Base-by-base conservation (phyloP, 2,888 invertebrate genomes). In the Epinotia nisella region DNA sequence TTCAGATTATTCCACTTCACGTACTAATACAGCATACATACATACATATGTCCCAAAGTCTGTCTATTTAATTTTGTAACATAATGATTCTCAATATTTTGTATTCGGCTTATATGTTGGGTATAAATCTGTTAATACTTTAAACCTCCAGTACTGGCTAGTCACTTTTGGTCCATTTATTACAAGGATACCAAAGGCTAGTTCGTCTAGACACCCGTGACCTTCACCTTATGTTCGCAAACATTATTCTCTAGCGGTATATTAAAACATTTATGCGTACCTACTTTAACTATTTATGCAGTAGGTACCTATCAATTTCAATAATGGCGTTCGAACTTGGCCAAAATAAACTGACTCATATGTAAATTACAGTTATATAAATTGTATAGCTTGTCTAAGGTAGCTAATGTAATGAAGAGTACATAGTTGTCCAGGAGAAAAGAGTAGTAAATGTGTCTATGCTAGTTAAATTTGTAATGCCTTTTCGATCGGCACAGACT, bases 331-430 rank as follows among this genome's bases (percentile, higher is more conserved):
- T 70, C 53, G 55, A 51, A 70, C 9, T 58, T 24, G 29, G 66
- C 45, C 53, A 71, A 71, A 71, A 71, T 71, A 60, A 53, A 62
- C 53, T 53, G 66, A 66, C 45, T 71, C 66, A 70, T 62, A 62
- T 70, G 70, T 70, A 70, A 70, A 70, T 45, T 62, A 66, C 66
- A 66, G 66, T 66, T 56, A 66, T 41, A 56, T 66, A 66, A 56
- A 65, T 53, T 19, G 17, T 62, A 51, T 39, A 56, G 66, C 21
- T 24, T 21, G 53, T 49, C 7, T 49, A 49, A n/a, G n/a, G 65
- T 56, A 21, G 66, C 66, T 66, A 66, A 66, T 66, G 56, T 66
- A 66, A 66, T 65, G 65, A 55, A 21, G 55, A 71, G 64, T 64
- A 58, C 49, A 21, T 39, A 9, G 35, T 62, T 49, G 62, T 11